Evolutionary conservation across 2,888 invertebrate genomes (phyloP).

Genomic region (Laothoe populi): DNA sequence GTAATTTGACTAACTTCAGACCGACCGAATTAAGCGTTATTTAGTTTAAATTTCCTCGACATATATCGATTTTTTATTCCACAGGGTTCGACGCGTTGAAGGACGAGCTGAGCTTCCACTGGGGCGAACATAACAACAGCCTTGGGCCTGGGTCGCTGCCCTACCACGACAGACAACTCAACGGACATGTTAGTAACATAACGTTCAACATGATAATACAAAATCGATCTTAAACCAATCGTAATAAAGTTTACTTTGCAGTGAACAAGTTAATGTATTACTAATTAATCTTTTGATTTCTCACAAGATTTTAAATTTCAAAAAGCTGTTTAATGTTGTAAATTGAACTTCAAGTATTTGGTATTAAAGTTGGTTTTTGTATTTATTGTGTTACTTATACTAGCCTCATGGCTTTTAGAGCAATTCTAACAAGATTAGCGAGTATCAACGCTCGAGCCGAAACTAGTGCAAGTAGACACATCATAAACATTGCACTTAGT

Average conservation of each 20-base stretch:
- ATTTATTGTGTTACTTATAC: not conserved
- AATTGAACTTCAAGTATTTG: not conserved
- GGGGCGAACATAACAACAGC: slow-evolving; percentile 88
- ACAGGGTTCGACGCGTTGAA: slow-evolving; percentile 88
- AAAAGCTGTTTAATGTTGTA: too few relatives aligned
- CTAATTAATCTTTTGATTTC: too few relatives aligned
- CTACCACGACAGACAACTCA: slow-evolving; percentile 57
- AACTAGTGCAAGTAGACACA: slow-evolving; percentile 20
- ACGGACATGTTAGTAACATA: slow-evolving; percentile 67
- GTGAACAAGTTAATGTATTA: not conserved
- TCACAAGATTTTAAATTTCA: not conserved
- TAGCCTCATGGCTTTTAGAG: slow-evolving; percentile 22
- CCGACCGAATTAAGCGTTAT: not conserved
- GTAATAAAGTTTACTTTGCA: not conserved
- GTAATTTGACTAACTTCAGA: not conserved
- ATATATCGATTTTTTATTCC: not conserved
- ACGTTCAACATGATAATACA: slow-evolving; percentile 6
- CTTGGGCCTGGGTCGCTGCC: slow-evolving; percentile 83
- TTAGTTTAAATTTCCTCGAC: not conserved
- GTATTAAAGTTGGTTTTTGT: not conserved
- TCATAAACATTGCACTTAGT: slow-evolving; percentile 23
- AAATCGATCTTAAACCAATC: not conserved
- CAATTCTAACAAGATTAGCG: slow-evolving; percentile 25
- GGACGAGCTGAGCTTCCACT: slow-evolving; percentile 89
- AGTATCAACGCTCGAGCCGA: slow-evolving; percentile 13